Base-by-base conservation (phyloP, 2,888 invertebrate species). In the Meliscaeva auricollis region DNA sequence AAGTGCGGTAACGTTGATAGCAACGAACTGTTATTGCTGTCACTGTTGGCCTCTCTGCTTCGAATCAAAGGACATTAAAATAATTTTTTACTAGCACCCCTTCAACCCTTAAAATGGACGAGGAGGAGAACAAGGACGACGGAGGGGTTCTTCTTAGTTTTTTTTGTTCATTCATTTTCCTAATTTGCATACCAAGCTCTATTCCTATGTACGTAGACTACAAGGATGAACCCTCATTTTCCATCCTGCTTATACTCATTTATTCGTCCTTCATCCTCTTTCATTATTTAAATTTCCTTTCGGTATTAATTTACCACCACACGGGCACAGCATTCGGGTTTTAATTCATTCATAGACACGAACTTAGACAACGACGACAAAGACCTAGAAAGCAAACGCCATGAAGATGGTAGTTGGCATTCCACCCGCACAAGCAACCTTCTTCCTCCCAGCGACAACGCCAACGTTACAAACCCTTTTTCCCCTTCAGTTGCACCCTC, bases 341-440 rank as follows among this genome's bases (percentile, higher is more conserved):
- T 85, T 85, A 85, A 85, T 85, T 85, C 85, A 85, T 85, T 85
- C 85, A 85, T 85, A 81, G 85, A 85, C 85, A 85, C 85, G 85
- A 81, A 85, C 81, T 81, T 56, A 76, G 73, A 38, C 76, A 79
- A 76, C 66, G 69, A 79, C 41, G 30, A 66, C 72, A 68, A 76
- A 74, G 64, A 77, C 68, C 62, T 20, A 44, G 73, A 77, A 73
- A 81, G 75, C 75, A 79, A 84, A 84, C 52, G 32, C 79, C 75
- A 73, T 79, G 52, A 68, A 73, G 62, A 75, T 35, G 46, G 52
- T 41, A 84, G 46, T 46, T 77, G 50, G 41, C 68, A 75, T 73
- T 77, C 70, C 79, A 81, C 73, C 76, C 85, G 69, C 68, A 22
- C 72, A 9, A 48, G 30, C 46, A 60, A n/a, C 17, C 9, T 44